A percentile compares a stretch with the other conserved stretches of the same genome.
phyloP scores from a whole-genome alignment of 2,113 vertebrate genomes.

The Ptilonorhynchus violaceus region DNA sequence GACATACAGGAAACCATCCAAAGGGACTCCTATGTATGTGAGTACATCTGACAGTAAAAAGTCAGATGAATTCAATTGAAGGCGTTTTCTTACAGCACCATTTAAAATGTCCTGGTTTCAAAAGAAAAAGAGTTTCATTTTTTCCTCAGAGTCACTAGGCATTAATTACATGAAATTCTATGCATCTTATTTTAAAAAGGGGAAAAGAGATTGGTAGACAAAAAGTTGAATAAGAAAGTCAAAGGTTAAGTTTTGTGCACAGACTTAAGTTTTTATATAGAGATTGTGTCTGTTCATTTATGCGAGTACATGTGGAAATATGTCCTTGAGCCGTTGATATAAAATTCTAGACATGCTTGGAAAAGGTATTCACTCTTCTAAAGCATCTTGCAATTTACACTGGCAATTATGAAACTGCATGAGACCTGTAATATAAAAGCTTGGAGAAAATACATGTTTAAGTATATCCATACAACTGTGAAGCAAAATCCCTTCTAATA shows the following conservation, averaged over 20 bases:
- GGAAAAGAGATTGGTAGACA: neutral
- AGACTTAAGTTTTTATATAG: neutral
- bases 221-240: neutral
- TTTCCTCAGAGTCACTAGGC: neutral
- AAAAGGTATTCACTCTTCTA: neutral
- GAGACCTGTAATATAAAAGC: neutral
- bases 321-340: neutral
- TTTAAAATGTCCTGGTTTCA: neutral
- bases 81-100: neutral
- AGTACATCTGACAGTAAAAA: neutral
- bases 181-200: neutral
- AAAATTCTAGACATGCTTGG: neutral
- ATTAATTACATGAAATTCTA: neutral
- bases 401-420: neutral
- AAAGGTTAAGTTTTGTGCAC: neutral
- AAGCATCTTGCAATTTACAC: neutral
- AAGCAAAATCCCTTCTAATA: neutral
- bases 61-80: neutral
- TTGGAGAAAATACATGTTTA: neutral
- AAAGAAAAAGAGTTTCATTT: neutral
- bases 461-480: neutral
- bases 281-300: neutral
- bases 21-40: neutral
- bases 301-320: neutral
- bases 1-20: neutral